A percentile compares a stretch with the other conserved stretches of the same genome.
Conservation (phyloP, 2,113 vertebrate genomes). For the Pteruthius melanotis region DNA sequence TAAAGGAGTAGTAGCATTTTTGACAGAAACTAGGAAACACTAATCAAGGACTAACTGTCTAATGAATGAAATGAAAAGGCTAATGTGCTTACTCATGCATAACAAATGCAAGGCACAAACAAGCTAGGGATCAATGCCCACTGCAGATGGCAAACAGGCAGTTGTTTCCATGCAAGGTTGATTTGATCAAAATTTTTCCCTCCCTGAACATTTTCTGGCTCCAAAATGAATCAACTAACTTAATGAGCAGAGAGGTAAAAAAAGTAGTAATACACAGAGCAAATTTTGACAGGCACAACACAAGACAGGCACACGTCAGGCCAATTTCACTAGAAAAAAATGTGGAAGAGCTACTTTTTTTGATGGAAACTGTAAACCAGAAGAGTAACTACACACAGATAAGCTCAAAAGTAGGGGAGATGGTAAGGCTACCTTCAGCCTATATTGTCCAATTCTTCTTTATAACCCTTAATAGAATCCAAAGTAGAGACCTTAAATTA, state of each 20-base stretch:
- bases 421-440: neutral
- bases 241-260: neutral
- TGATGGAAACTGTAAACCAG: neutral
- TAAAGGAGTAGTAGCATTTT: conserved; percentile 56
- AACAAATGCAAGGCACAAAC: conserved; percentile 62
- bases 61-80: conserved; percentile 74
- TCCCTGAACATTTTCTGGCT: conserved; percentile 8
- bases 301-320: neutral
- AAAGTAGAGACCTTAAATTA: accelerated
- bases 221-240: conserved; percentile 2
- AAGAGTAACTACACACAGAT: neutral
- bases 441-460: neutral
- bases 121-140: conserved; percentile 62
- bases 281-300: neutral
- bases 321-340: neutral
- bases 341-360: neutral
- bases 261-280: neutral
- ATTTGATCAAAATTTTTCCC: conserved; percentile 22
- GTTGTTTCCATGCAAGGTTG: conserved; percentile 23
- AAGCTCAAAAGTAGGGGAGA: neutral
- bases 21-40: conserved; percentile 64
- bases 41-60: conserved; percentile 70
- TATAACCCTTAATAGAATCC: accelerated
- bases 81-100: conserved; percentile 67
- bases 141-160: conserved; percentile 67